A percentile compares a stretch with the other conserved stretches of the same genome.
Conservation (phyloP, 2,888 invertebrate species). For the Drosophila robusta region DNA sequence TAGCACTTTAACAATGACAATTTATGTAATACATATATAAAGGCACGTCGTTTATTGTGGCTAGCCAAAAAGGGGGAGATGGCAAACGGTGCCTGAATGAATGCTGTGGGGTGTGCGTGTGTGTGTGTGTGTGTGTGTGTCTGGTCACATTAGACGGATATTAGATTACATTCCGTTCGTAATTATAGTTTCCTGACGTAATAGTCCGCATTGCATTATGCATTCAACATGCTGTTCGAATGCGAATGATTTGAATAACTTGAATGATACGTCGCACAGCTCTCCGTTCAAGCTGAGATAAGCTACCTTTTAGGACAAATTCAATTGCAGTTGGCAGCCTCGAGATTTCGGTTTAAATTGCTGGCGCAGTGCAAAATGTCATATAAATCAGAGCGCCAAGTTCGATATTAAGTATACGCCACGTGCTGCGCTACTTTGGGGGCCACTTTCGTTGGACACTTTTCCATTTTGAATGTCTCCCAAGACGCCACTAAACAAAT, state of each 20-base stretch:
- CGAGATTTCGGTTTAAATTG: slow-evolving; percentile 39
- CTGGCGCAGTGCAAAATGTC: slow-evolving; percentile 8
- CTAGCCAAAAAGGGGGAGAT: neutral
- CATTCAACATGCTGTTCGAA: slow-evolving; percentile 30
- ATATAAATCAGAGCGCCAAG: slow-evolving; percentile 47
- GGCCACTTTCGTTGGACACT: slow-evolving; percentile 51
- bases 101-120: neutral
- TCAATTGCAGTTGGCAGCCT: slow-evolving; percentile 11
- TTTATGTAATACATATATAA: slow-evolving; percentile 54
- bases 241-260: slow-evolving; percentile 40
- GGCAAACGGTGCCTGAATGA: slow-evolving; percentile 7
- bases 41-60: slow-evolving; percentile 26
- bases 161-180: slow-evolving; percentile 62
- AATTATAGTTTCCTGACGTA: slow-evolving; percentile 61
- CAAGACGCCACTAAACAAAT: slow-evolving; percentile 78
- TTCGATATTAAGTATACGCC: slow-evolving; percentile 45
- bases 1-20: slow-evolving; percentile 74
- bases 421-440: slow-evolving; percentile 26
- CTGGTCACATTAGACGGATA: slow-evolving; percentile 52
- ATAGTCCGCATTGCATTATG: slow-evolving; percentile 47
- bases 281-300: neutral
- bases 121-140: slow-evolving; percentile 3
- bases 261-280: slow-evolving; percentile 41
- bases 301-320: neutral
- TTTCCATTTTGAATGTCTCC: slow-evolving; percentile 68